phyloP scores from a whole-genome alignment of 2,888 invertebrate genomes.

The Physocephala rufipes region DNA sequence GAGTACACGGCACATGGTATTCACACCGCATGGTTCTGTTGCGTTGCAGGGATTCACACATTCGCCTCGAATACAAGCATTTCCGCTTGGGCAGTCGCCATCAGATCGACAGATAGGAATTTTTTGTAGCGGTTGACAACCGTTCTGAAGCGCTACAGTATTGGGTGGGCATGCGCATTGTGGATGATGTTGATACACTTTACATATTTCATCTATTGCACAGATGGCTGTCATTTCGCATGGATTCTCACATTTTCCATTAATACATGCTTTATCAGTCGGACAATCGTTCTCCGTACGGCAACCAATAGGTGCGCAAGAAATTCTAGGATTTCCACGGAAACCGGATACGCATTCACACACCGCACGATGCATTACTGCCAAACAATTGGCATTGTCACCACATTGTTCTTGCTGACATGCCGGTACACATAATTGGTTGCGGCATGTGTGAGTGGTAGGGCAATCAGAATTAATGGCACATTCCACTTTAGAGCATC shows the following conservation, averaged over 20 bases:
- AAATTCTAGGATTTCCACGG: constrained; percentile 80
- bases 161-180: constrained; percentile 86
- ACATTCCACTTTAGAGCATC: constrained; percentile 81
- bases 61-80: constrained; percentile 81
- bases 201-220: constrained; percentile 77
- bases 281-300: constrained; percentile 84
- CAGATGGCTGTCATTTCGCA: constrained; percentile 77
- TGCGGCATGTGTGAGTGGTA: constrained; percentile 83
- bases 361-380: constrained; percentile 80
- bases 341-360: constrained; percentile 86
- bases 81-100: constrained; percentile 82
- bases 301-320: constrained; percentile 84
- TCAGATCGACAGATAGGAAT: constrained; percentile 77
- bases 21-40: constrained; percentile 82
- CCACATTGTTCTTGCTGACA: constrained; percentile 82
- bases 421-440: constrained; percentile 82
- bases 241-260: constrained; percentile 80
- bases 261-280: constrained; percentile 80
- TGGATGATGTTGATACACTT: constrained; percentile 77
- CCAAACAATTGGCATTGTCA: constrained; percentile 80
- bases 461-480: constrained; percentile 80
- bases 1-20: constrained; percentile 80
- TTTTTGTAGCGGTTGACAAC: constrained; percentile 70
- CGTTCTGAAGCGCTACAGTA: constrained; percentile 72
- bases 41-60: constrained; percentile 86